Base-by-base conservation (phyloP, 2,888 invertebrate genomes). In the Timema cristinae region DNA sequence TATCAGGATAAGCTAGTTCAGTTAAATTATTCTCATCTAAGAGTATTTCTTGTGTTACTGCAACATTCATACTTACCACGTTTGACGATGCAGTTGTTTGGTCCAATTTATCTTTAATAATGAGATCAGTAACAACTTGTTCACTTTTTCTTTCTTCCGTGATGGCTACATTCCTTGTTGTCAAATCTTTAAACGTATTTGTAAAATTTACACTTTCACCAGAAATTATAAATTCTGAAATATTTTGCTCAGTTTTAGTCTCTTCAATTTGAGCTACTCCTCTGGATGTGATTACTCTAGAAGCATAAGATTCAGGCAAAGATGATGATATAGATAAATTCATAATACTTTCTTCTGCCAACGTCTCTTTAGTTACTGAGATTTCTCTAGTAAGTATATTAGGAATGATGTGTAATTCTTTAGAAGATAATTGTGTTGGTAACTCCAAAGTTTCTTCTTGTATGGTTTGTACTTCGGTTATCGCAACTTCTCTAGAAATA, bases 371-470 rank as follows among this genome's bases (percentile, higher is more conserved):
- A 16, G 61, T 67, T 10, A 67, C 9, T 50, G 66, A 8, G 10
- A 50, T 67, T 69, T 71, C 67, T 16, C 32, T 13, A 11, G 49
- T n/a, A 32, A 32, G 11, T 16, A 72, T 70, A 13, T 51, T n/a
- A n/a, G 63, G 8, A 15, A 63, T 61, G 6, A 73, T 66, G 68
- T 73, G 50, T 13, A 13, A 13, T 49, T 72, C 72, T 49, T 66
- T 68, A 5, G 16, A 10, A 10, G 59, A 13, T 11, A 50, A 32
- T 61, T 50, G 48, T 11, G 16, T 51, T 11, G 52, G 51, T 50
- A 74, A 73, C 15, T 73, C 70, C 11, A 50, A 11, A 66, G 59
- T 66, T 48, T 56, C 61, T 66, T 73, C 67, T 50, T 69, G 66
- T 13, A 67, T 51, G 6, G 70, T 47, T 10, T 61, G 48, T 68